Percentiles rank a stretch among this genome's conserved stretches.
Conservation (phyloP, 1,140 invertebrate genomes). For the Anagrus nilaparvatae region DNA sequence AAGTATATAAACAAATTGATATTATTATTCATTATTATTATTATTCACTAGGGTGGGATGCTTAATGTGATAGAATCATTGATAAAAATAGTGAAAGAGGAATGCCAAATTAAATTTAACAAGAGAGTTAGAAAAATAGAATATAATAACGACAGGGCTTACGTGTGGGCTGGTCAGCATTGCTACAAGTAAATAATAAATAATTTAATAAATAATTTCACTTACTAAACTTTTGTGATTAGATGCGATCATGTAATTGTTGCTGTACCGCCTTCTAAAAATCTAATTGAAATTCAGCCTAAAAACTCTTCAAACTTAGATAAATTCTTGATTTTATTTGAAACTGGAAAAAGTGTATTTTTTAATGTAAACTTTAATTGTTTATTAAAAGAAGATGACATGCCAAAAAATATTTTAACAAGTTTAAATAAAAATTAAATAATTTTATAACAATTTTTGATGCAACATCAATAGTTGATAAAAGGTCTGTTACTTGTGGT, state of each 20-base stretch:
- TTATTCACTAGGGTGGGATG: slow-evolving; percentile 18
- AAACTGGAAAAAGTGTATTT: slow-evolving; percentile 15
- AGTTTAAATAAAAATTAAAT: too few species aligned
- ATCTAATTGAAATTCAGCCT: slow-evolving; percentile 17
- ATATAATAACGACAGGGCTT: slow-evolving; percentile 18
- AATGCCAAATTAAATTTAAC: slow-evolving; percentile 15
- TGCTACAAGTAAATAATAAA: slow-evolving; percentile 19
- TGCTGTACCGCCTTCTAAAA: slow-evolving; percentile 20
- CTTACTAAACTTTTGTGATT: too few species aligned
- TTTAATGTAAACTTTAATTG: slow-evolving; percentile 18
- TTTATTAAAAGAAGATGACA: slow-evolving; percentile 1
- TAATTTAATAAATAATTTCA: not conserved
- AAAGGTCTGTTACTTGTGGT: slow-evolving; percentile 16
- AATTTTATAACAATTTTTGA: slow-evolving; percentile 20
- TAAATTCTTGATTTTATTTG: slow-evolving; percentile 8
- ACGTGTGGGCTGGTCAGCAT: slow-evolving; percentile 16
- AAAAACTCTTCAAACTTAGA: slow-evolving; percentile 6
- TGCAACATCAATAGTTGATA: slow-evolving; percentile 7
- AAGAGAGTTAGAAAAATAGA: slow-evolving; percentile 20
- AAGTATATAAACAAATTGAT: slow-evolving; percentile 1
- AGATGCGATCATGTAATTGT: slow-evolving; percentile 25
- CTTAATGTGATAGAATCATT: slow-evolving; percentile 14
- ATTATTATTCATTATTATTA: not conserved
- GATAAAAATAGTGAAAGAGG: slow-evolving; percentile 10
- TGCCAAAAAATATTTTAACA: too few species aligned